phyloP scores from a whole-genome alignment of 64 coral and sea anemone genomes.

The Montipora capricornis region DNA sequence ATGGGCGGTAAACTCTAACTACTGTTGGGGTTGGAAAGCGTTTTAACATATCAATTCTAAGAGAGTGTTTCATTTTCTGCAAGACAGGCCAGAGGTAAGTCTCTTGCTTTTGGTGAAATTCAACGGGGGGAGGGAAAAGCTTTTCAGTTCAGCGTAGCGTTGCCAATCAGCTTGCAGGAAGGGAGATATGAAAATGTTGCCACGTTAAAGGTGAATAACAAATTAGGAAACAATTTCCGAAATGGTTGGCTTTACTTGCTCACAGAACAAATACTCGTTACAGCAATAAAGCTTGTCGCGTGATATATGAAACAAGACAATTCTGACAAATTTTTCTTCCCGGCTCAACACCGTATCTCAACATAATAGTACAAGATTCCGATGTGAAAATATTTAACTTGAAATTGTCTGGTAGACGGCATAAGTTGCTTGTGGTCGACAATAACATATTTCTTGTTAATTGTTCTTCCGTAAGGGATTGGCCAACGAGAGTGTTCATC shows the following conservation, averaged over 20 bases:
- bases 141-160: background rate
- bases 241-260: background rate
- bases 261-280: background rate
- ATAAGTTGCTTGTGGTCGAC: background rate
- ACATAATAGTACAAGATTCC: background rate
- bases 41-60: background rate
- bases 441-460: background rate
- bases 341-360: no score
- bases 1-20: slow-evolving; percentile 18
- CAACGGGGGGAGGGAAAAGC: background rate
- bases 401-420: background rate
- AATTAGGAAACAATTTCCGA: slow-evolving; percentile 48
- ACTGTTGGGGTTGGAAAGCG: background rate
- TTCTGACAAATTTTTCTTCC: background rate
- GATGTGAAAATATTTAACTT: slow-evolving; percentile 10
- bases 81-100: slow-evolving; percentile 24
- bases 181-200: background rate
- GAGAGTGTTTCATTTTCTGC: background rate
- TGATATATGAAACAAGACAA: background rate
- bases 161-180: background rate
- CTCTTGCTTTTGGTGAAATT: background rate
- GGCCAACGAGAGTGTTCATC: background rate
- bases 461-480: background rate
- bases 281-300: background rate
- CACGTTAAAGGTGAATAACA: slow-evolving; percentile 39